phyloP scores from a whole-genome alignment of 2,797 vertebrate genomes.

The Bradypodion ventrale region DNA sequence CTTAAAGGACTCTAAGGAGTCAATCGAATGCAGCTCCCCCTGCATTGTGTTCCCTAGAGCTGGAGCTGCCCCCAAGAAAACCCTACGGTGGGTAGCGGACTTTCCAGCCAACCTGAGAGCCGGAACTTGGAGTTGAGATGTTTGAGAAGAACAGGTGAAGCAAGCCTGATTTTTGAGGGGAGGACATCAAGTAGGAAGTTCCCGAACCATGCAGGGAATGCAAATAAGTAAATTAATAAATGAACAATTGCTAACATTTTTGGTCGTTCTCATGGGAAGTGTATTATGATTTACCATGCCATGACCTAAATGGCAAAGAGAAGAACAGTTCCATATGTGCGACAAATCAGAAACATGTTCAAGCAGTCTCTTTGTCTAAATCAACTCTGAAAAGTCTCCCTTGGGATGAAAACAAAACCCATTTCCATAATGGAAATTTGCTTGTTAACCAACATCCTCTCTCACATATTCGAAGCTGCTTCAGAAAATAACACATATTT shows the following conservation, averaged over 20 bases:
- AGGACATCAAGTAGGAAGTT: no score
- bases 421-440: background rate
- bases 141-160: no score
- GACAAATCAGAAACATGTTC: conserved; percentile 31
- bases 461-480: conserved; percentile 1
- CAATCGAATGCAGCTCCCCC: no score
- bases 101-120: no score
- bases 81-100: no score
- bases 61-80: no score
- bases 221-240: background rate
- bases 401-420: no score
- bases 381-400: background rate
- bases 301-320: conserved; percentile 12
- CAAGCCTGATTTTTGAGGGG: no score
- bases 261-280: conserved; percentile 4
- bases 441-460: conserved; percentile 9
- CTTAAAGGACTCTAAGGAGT: no score
- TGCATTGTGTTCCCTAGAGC: no score
- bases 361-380: conserved; percentile 3
- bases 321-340: conserved; percentile 32
- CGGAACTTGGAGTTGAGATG: no score
- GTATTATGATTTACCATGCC: conserved; percentile 31
- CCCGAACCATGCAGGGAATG: no score
- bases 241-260: background rate
- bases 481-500: background rate